Evolutionary conservation across 2,113 vertebrate genomes (phyloP).

Genomic region (Promerops cafer): DNA sequence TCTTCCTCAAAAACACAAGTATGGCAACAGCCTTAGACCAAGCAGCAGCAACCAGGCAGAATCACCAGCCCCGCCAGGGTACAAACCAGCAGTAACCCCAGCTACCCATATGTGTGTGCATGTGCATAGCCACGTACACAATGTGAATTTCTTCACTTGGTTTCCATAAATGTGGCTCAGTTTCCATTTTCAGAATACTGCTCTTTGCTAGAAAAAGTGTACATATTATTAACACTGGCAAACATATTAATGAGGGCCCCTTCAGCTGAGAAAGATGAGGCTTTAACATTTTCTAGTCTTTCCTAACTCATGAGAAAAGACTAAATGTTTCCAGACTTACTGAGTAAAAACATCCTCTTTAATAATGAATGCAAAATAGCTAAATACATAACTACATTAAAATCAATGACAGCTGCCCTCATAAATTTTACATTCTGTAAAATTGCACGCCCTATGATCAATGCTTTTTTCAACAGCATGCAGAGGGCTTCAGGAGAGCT

Average conservation of each 20-base stretch:
- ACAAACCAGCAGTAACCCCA: background rate
- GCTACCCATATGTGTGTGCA: fast-evolving
- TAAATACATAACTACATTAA: background rate
- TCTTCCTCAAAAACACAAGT: fast-evolving
- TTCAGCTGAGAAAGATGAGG: background rate
- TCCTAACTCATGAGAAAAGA: background rate
- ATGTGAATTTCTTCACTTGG: background rate
- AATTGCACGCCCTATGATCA: background rate
- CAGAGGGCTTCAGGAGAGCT: background rate
- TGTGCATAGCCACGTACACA: fast-evolving
- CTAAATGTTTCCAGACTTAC: background rate
- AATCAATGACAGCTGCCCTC: background rate
- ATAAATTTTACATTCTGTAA: background rate
- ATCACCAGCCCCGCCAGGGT: background rate
- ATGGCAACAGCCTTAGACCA: background rate
- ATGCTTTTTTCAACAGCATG: background rate
- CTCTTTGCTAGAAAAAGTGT: background rate
- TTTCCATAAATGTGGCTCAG: background rate
- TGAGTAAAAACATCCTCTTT: background rate
- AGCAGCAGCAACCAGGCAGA: background rate
- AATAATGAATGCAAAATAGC: background rate
- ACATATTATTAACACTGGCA: background rate
- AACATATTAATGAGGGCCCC: background rate
- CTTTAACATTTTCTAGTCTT: background rate
- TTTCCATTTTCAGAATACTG: background rate